phyloP scores from a whole-genome alignment of 2,888 invertebrate genomes.

The Pheosia tremula region DNA sequence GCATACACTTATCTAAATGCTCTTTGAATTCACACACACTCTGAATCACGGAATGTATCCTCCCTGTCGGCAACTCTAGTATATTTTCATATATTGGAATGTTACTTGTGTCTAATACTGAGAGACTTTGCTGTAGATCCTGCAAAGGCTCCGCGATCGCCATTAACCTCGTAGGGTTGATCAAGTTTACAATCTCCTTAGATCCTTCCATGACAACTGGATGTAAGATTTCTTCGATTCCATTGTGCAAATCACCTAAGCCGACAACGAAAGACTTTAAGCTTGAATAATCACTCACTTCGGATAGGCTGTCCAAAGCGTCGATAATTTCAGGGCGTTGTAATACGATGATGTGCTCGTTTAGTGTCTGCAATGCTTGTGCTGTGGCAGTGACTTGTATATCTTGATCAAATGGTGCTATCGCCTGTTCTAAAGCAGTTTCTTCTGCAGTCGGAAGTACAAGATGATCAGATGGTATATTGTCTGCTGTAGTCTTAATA shows the following conservation, averaged over 20 bases:
- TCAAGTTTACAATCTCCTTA: constrained; percentile 46
- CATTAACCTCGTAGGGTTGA: constrained; percentile 56
- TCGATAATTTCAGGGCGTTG: constrained; percentile 68
- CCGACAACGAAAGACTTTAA: constrained; percentile 61
- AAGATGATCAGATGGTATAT: constrained; percentile 65
- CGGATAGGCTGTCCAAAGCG: constrained; percentile 64
- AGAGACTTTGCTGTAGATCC: constrained; percentile 66
- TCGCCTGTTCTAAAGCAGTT: constrained; percentile 45
- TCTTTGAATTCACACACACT: constrained; percentile 63
- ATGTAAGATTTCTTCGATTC: constrained; percentile 67
- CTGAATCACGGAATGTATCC: constrained; percentile 61
- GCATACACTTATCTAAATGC: constrained; percentile 61
- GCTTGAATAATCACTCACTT: constrained; percentile 65
- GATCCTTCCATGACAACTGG: constrained; percentile 65
- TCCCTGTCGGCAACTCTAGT: constrained; percentile 64
- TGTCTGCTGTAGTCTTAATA: constrained; percentile 82
- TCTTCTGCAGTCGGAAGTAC: constrained; percentile 59
- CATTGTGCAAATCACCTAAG: constrained; percentile 59
- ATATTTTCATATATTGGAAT: constrained; percentile 73
- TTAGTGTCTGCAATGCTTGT: constrained; percentile 64
- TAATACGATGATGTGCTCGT: constrained; percentile 63
- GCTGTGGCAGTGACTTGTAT: constrained; percentile 52
- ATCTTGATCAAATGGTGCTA: constrained; percentile 43
- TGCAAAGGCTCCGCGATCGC: constrained; percentile 70
- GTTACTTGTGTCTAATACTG: constrained; percentile 64